These are phyloP conservation scores for Samia ricini DNA, from an alignment of 1,140 invertebrate species.

Conservation along the genomic window DNA sequence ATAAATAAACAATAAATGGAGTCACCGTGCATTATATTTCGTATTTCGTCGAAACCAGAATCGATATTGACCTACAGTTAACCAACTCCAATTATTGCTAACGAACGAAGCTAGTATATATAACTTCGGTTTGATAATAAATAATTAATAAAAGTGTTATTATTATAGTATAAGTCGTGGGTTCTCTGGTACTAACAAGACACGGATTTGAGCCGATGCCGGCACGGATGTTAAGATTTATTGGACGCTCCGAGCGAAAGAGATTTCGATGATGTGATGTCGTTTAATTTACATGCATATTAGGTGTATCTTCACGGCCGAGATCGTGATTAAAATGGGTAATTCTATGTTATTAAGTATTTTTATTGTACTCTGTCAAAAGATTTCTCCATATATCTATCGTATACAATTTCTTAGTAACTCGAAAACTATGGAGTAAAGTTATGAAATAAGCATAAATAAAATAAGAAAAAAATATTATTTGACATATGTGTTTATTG, in stretches of 20 bases:
- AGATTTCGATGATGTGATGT: not conserved
- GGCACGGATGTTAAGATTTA: not conserved
- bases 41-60: not conserved
- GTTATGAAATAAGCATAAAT: too few species aligned
- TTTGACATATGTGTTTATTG: too few species aligned
- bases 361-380: not conserved
- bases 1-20: too few species aligned
- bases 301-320: not conserved
- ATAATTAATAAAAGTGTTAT: not conserved
- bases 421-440: too few species aligned
- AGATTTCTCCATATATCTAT: too few species aligned
- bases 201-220: not conserved
- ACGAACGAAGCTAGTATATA: not conserved
- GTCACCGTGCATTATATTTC: too few species aligned
- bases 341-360: not conserved
- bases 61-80: not conserved
- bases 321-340: not conserved
- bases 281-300: not conserved
- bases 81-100: not conserved
- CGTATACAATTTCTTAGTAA: too few species aligned
- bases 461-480: too few species aligned
- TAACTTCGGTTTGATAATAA: not conserved
- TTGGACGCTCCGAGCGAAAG: not conserved
- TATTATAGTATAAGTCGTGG: not conserved
- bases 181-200: not conserved